phyloP scores from a whole-genome alignment of 2,113 vertebrate genomes.

The Pandion haliaetus region DNA sequence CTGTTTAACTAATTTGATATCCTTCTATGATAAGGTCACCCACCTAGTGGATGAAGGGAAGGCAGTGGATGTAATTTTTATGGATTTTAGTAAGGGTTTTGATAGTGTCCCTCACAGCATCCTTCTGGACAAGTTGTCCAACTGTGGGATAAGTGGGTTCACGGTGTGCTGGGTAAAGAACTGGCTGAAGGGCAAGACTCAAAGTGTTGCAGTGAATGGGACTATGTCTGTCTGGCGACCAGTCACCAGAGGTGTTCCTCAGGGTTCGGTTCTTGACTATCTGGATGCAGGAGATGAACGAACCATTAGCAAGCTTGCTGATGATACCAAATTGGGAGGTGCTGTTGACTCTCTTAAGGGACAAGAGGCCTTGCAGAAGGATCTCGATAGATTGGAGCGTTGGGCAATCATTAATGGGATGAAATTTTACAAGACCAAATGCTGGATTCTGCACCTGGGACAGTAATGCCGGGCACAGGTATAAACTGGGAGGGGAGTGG shows the following conservation, averaged over 20 bases:
- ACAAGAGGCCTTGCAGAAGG: not conserved
- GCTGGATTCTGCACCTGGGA: not conserved
- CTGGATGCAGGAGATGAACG: not conserved
- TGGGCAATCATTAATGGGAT: not conserved
- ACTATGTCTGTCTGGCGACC: rapidly evolving
- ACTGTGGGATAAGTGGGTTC: too few relatives aligned
- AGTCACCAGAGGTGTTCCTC: not conserved
- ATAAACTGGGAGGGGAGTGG: not conserved
- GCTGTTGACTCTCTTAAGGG: not conserved
- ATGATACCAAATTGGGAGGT: not conserved
- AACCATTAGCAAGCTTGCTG: not conserved
- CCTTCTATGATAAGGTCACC: not conserved
- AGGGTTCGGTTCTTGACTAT: not conserved
- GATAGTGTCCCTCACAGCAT: not conserved
- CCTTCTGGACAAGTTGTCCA: not conserved
- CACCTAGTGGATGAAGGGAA: not conserved
- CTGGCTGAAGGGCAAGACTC: not conserved
- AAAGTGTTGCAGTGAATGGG: not conserved
- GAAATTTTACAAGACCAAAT: not conserved
- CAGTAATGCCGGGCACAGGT: not conserved
- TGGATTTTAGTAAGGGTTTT: not conserved
- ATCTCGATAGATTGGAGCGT: not conserved
- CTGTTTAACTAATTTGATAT: not conserved
- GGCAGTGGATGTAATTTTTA: not conserved
- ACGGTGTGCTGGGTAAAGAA: not conserved